Conservation (phyloP, 2,797 vertebrate species). For the Myotis findleyi region DNA sequence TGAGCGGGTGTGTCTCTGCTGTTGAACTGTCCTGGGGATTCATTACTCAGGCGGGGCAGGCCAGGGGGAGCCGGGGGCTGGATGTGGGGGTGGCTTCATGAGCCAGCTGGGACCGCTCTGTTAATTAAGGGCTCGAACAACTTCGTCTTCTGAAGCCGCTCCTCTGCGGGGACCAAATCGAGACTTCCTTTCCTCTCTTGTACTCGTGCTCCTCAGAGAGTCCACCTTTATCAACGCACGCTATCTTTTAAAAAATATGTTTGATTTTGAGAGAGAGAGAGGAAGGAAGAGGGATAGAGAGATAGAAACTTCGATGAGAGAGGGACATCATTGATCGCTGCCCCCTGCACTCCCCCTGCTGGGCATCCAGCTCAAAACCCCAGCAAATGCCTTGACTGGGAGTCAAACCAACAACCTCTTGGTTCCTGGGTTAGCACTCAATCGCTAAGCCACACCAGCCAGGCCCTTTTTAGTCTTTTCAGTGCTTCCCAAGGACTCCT, state of each 20-base stretch:
- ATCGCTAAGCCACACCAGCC: too few relatives aligned
- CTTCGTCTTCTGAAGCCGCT: conserved; percentile 1
- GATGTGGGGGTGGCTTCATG: background rate
- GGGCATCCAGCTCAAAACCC: too few relatives aligned
- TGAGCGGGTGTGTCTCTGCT: background rate
- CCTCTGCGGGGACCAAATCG: background rate
- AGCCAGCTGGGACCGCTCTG: background rate
- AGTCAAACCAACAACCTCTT: too few relatives aligned
- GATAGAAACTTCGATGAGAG: too few relatives aligned
- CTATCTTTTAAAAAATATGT: background rate
- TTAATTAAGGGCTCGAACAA: conserved; percentile 57
- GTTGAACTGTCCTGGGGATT: background rate
- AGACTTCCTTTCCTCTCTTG: background rate
- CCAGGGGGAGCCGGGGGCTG: background rate
- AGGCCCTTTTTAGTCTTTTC: background rate
- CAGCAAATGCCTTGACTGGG: too few relatives aligned
- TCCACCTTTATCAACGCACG: background rate
- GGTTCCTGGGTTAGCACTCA: too few relatives aligned
- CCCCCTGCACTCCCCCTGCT: too few relatives aligned
- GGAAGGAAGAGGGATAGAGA: too few relatives aligned
- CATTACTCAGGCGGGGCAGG: conserved; percentile 28
- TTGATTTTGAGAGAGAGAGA: too few relatives aligned
- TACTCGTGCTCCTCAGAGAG: background rate
- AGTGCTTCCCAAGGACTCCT: background rate
- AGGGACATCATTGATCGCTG: too few relatives aligned